Evolutionary conservation across 2,888 invertebrate species (phyloP).

Genomic region (Tipula confusa): DNA sequence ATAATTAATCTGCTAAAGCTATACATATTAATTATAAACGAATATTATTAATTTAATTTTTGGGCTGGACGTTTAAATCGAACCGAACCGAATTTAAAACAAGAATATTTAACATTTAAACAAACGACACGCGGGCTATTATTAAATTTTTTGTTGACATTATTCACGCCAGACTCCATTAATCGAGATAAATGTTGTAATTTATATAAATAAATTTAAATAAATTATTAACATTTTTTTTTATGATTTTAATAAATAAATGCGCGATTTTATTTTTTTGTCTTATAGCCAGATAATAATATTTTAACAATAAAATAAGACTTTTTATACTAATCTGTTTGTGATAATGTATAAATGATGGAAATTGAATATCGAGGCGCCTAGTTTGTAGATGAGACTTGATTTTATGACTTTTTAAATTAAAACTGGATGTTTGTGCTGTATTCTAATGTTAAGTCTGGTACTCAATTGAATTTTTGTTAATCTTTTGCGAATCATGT

Average conservation of each 20-base stretch:
- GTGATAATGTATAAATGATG: neutral
- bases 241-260: neutral
- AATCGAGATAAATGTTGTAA: neutral
- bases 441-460: neutral
- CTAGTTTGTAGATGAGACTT: neutral
- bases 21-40: neutral
- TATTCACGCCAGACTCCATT: conserved; percentile 15
- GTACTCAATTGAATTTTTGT: too few relatives aligned
- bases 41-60: neutral
- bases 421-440: neutral
- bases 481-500: too few relatives aligned
- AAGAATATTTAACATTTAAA: neutral
- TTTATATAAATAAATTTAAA: neutral
- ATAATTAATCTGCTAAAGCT: neutral
- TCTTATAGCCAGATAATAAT: too few relatives aligned
- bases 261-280: neutral
- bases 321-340: conserved; percentile 17
- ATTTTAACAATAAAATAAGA: neutral
- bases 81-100: neutral
- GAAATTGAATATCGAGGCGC: neutral
- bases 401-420: neutral
- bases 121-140: neutral
- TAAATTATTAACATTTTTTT: neutral
- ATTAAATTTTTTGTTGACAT: neutral
- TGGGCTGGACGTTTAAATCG: neutral